These are phyloP conservation scores for Dromiciops gliroides DNA, from an alignment of 2,113 vertebrate species.

Conservation along the genomic window DNA sequence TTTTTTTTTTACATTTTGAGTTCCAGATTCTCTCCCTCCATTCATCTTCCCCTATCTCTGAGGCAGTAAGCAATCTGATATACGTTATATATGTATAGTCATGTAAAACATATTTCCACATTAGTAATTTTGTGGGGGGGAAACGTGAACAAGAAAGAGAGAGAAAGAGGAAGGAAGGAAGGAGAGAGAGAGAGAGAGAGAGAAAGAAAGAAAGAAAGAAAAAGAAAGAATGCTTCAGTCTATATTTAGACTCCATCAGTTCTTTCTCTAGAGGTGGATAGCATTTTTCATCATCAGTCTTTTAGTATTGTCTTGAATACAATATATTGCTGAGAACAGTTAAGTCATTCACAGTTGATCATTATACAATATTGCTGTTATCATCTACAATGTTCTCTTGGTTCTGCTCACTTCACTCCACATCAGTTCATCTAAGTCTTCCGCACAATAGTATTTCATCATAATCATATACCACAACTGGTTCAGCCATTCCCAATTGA, in stretches of 20 bases:
- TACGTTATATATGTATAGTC: too few species aligned
- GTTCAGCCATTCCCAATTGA: too few species aligned
- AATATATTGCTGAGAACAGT: background rate
- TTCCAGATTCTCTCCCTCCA: too few species aligned
- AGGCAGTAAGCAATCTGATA: too few species aligned
- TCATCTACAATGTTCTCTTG: background rate
- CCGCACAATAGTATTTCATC: too few species aligned
- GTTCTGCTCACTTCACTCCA: too few species aligned
- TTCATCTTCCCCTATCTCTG: too few species aligned
- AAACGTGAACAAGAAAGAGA: background rate
- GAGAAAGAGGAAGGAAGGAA: background rate
- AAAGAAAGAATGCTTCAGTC: background rate
- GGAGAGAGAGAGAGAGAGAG: too few species aligned
- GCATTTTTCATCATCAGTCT: background rate
- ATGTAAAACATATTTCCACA: background rate
- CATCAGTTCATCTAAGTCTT: too few species aligned
- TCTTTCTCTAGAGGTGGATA: background rate
- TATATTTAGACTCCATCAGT: background rate
- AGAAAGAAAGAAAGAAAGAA: too few species aligned
- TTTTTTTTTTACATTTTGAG: too few species aligned
- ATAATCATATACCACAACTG: too few species aligned
- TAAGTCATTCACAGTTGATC: background rate
- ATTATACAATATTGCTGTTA: background rate
- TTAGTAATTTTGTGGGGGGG: background rate
- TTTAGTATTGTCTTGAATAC: background rate